Evolutionary conservation across 2,888 invertebrate genomes (phyloP).

Genomic region (Vesta saturnalis): DNA sequence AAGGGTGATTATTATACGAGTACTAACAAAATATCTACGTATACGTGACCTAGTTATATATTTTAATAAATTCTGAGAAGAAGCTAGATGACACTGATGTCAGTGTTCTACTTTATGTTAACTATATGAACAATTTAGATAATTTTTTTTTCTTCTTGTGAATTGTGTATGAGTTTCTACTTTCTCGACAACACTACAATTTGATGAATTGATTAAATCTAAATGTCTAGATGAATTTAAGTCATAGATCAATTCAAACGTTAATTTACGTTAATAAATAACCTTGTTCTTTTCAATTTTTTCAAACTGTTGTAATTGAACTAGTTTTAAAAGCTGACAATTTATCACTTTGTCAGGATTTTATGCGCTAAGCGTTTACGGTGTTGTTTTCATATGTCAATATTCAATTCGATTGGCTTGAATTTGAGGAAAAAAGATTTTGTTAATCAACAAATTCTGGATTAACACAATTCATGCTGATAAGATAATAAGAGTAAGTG

Average conservation of each 20-base stretch:
- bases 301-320: not conserved
- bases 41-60: not conserved
- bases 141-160: conserved; percentile 11
- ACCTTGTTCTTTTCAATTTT: not conserved
- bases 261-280: conserved; percentile 14
- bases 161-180: conserved; percentile 20
- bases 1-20: conserved; percentile 3
- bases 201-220: conserved; percentile 16
- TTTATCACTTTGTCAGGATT: too few relatives aligned
- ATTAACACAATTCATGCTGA: too few relatives aligned
- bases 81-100: conserved; percentile 15
- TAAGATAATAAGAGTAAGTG: too few relatives aligned
- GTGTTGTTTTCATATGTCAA: too few relatives aligned
- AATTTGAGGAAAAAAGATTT: too few relatives aligned
- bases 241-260: conserved; percentile 8
- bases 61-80: not conserved
- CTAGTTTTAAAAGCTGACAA: too few relatives aligned
- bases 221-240: conserved; percentile 17
- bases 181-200: conserved; percentile 15
- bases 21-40: not conserved
- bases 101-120: conserved; percentile 17
- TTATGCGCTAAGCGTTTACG: too few relatives aligned
- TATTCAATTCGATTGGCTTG: too few relatives aligned
- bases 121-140: conserved; percentile 18
- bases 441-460: too few relatives aligned